Percentiles rank a stretch among this genome's conserved stretches.
Conservation (phyloP, 2,888 invertebrate genomes). For the Ophion costatus region DNA sequence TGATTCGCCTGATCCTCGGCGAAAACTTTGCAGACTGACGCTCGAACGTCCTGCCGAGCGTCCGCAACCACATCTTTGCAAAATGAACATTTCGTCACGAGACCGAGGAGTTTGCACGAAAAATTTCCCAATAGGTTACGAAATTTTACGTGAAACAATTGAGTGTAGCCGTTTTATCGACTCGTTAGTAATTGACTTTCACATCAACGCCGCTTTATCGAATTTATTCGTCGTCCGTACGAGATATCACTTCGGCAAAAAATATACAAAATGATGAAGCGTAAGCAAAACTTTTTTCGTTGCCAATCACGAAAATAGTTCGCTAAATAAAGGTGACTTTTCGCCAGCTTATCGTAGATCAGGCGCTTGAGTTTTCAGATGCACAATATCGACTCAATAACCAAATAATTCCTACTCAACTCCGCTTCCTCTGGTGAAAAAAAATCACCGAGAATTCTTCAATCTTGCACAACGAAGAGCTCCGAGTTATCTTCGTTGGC, state of each 20-base stretch:
- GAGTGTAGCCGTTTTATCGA: neutral
- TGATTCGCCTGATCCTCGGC: neutral
- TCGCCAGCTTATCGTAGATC: too few relatives aligned
- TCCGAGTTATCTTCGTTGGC: conserved; percentile 71
- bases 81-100: conserved; percentile 48
- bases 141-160: conserved; percentile 6
- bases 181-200: neutral
- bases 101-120: neutral
- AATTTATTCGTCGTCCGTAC: neutral
- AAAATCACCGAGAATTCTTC: neutral
- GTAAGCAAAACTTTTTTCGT: too few relatives aligned
- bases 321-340: too few relatives aligned
- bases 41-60: neutral
- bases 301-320: too few relatives aligned
- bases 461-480: conserved; percentile 68
- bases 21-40: conserved; percentile 15
- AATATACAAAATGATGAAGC: neutral
- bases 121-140: conserved; percentile 43
- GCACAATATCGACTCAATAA: too few relatives aligned
- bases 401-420: too few relatives aligned
- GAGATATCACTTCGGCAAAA: neutral
- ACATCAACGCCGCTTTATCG: neutral
- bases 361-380: too few relatives aligned
- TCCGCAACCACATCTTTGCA: conserved; percentile 28
- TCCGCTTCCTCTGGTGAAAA: neutral